Conservation (phyloP, 1,140 invertebrate genomes). For the Oreohelix idahoensis region DNA sequence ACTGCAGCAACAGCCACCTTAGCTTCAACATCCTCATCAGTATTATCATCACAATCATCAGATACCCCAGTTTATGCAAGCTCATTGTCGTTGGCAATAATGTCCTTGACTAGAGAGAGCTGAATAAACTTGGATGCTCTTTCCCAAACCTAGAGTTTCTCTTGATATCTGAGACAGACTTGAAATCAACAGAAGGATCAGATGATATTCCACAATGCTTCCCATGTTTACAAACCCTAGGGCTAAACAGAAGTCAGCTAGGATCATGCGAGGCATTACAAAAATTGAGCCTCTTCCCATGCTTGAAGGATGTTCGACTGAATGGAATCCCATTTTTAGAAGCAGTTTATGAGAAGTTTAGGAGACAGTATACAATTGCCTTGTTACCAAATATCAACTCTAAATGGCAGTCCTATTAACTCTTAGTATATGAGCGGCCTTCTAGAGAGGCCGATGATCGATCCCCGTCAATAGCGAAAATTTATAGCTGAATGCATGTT, state of each 20-base stretch:
- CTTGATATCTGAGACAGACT: conserved; percentile 86
- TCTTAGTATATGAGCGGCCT: too few relatives aligned
- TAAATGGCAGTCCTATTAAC: conserved; percentile 92
- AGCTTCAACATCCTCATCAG: neutral
- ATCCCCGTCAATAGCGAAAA: too few relatives aligned
- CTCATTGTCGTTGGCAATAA: conserved; percentile 77
- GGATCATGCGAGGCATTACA: conserved; percentile 91
- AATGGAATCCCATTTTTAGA: conserved; percentile 77
- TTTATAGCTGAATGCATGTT: too few relatives aligned
- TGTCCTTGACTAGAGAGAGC: conserved; percentile 84
- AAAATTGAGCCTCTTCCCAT: conserved; percentile 84
- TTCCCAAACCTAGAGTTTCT: conserved; percentile 89
- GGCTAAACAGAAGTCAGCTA: conserved; percentile 87
- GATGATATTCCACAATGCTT: conserved; percentile 68
- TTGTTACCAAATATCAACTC: conserved; percentile 86
- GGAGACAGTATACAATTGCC: conserved; percentile 82
- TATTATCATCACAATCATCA: conserved; percentile 19
- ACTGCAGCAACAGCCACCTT: conserved; percentile 52
- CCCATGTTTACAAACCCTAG: conserved; percentile 83
- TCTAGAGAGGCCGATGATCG: too few relatives aligned
- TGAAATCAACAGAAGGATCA: conserved; percentile 29
- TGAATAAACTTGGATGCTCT: conserved; percentile 82
- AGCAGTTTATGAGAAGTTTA: conserved; percentile 78
- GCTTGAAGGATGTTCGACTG: conserved; percentile 85
- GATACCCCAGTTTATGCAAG: conserved; percentile 63